Conservation (phyloP, 2,797 vertebrate genomes). For the Orientallactaga sibirica region DNA sequence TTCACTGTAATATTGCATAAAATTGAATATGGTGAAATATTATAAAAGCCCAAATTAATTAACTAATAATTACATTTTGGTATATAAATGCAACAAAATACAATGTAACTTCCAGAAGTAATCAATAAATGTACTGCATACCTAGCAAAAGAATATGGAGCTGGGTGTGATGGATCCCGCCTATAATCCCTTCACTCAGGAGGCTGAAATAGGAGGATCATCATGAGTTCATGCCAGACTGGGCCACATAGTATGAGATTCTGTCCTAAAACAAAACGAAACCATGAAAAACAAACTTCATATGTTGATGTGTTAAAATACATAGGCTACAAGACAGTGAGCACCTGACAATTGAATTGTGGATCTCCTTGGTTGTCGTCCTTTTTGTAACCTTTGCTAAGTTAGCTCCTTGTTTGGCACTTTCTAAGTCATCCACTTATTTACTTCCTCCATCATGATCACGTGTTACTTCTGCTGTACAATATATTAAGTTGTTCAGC, state of each 20-base stretch:
- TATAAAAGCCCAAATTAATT: slow-evolving; percentile 33
- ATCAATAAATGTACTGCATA: background rate
- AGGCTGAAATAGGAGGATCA: background rate
- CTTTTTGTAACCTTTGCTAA: slow-evolving; percentile 28
- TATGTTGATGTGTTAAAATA: background rate
- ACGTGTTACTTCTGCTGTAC: background rate
- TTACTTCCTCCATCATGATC: background rate
- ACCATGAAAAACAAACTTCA: background rate
- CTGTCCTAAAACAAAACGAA: background rate
- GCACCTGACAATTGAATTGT: background rate
- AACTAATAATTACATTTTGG: background rate
- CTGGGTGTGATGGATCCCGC: background rate
- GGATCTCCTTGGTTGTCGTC: background rate
- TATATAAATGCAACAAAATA: background rate
- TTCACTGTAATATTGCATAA: background rate
- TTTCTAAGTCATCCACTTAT: background rate
- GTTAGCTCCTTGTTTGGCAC: slow-evolving; percentile 13
- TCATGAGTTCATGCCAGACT: background rate
- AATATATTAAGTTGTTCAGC: background rate
- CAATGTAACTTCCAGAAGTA: background rate
- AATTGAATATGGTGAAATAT: slow-evolving; percentile 9
- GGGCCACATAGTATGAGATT: background rate
- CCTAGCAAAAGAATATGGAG: background rate
- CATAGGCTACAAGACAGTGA: background rate
- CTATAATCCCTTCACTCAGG: background rate